Percentiles rank a stretch among this genome's conserved stretches.
Evolutionary conservation across 92 coral and sea anemone genomes (phyloP).

Genomic region (Blastomussa wellsi): DNA sequence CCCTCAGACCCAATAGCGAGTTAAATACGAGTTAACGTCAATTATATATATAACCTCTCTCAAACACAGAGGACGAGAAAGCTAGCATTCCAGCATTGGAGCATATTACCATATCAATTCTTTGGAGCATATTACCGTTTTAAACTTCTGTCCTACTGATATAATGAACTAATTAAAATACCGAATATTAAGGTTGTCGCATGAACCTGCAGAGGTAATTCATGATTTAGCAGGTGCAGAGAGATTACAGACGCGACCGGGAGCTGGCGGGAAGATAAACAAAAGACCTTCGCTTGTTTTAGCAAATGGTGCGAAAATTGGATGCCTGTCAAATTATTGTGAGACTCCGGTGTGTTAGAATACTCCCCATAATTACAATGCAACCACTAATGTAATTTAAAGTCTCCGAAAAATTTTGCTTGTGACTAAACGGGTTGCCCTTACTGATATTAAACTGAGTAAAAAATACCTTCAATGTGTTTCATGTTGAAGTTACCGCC

Average conservation of each 20-base stretch:
- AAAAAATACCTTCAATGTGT: neutral
- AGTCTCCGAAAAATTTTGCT: no score
- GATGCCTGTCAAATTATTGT: neutral
- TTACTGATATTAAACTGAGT: neutral
- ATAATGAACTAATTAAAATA: neutral
- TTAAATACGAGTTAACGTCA: slow-evolving; percentile 8
- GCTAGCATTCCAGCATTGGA: neutral
- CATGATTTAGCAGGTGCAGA: slow-evolving; percentile 5
- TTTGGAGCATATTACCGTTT: neutral
- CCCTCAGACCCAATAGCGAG: slow-evolving; percentile 19
- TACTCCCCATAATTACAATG: neutral
- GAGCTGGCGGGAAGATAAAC: slow-evolving; percentile 6
- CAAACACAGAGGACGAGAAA: no score
- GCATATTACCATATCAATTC: neutral
- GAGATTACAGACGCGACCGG: neutral
- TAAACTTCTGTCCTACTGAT: neutral
- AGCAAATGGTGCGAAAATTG: neutral
- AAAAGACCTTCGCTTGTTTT: neutral
- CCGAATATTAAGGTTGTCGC: slow-evolving; percentile 4
- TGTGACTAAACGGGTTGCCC: neutral
- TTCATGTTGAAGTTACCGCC: neutral
- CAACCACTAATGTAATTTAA: neutral
- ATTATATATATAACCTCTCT: neutral
- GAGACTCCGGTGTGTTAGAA: neutral
- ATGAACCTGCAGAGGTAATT: neutral